These are phyloP conservation scores for Scomberomorus guttatus DNA, from an alignment of 2,797 vertebrate genomes.

Conservation along the genomic window DNA sequence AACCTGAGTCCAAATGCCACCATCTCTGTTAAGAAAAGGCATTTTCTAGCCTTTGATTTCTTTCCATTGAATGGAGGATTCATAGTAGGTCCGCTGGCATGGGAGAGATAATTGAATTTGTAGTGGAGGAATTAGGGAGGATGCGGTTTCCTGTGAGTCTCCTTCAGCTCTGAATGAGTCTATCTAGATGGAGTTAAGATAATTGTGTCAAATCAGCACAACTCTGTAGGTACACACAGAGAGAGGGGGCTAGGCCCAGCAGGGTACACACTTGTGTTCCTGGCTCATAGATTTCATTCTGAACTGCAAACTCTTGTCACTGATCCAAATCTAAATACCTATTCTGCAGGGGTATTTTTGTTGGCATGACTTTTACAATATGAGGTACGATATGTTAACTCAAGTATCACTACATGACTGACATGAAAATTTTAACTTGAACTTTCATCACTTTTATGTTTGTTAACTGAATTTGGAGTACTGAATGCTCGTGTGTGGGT, in stretches of 20 bases:
- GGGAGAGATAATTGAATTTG: conserved; percentile 55
- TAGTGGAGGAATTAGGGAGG: conserved; percentile 53
- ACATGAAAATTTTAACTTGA: not conserved
- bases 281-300: conserved; percentile 15
- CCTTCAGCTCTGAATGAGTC: conserved; percentile 56
- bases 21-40: too few species aligned
- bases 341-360: not conserved
- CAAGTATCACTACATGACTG: not conserved
- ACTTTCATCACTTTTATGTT: not conserved
- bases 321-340: conserved; percentile 31
- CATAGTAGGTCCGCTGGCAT: not conserved
- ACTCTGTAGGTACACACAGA: conserved; percentile 38
- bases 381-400: not conserved
- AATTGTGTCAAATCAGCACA: conserved; percentile 61
- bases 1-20: too few species aligned
- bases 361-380: not conserved
- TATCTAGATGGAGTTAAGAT: conserved; percentile 55
- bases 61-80: too few species aligned
- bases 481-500: not conserved
- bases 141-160: conserved; percentile 55
- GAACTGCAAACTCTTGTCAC: conserved; percentile 29
- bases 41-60: too few species aligned
- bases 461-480: not conserved
- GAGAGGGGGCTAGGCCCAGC: not conserved
- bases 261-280: conserved; percentile 2